A percentile compares a stretch with the other conserved stretches of the same genome.
phyloP scores from a whole-genome alignment of 2,797 vertebrate species.

The Neomorphus geoffroyi region DNA sequence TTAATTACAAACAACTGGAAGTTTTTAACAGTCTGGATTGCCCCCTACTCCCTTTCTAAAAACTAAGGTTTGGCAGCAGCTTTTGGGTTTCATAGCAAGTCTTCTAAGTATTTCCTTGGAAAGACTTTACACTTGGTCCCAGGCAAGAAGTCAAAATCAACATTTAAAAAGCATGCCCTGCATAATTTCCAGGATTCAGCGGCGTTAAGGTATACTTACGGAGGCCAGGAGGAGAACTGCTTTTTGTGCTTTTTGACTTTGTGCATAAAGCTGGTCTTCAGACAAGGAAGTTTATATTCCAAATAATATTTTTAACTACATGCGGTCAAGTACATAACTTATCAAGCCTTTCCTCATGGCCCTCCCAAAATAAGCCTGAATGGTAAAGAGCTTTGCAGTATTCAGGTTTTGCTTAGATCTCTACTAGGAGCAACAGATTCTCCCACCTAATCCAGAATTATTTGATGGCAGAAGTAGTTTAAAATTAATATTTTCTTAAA shows the following conservation, averaged over 20 bases:
- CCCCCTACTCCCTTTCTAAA: constrained; percentile 52
- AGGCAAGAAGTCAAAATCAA: constrained; percentile 76
- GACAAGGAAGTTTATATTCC: constrained; percentile 64
- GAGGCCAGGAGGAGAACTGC: constrained; percentile 42
- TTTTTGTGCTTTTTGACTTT: constrained; percentile 22
- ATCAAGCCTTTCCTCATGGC: constrained; percentile 17
- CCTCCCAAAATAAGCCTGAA: constrained; percentile 23
- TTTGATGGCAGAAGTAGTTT: not conserved
- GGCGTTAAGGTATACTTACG: constrained; percentile 40
- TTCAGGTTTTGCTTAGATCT: not conserved
- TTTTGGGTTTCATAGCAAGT: constrained; percentile 61
- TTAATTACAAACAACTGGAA: constrained; percentile 65
- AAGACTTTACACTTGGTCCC: constrained; percentile 72
- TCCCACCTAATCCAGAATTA: not conserved
- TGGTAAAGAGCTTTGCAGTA: not conserved
- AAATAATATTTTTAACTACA: constrained; percentile 62
- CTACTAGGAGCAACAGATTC: not conserved
- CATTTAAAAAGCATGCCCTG: constrained; percentile 63
- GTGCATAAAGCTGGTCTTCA: constrained; percentile 42
- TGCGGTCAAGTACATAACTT: not conserved
- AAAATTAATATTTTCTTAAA: not conserved
- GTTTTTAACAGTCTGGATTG: constrained; percentile 61
- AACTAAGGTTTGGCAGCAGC: constrained; percentile 51
- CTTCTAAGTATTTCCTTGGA: constrained; percentile 78
- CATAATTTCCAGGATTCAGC: constrained; percentile 66